Conservation (phyloP, 2,888 invertebrate genomes). For the Campoplex nolae region DNA sequence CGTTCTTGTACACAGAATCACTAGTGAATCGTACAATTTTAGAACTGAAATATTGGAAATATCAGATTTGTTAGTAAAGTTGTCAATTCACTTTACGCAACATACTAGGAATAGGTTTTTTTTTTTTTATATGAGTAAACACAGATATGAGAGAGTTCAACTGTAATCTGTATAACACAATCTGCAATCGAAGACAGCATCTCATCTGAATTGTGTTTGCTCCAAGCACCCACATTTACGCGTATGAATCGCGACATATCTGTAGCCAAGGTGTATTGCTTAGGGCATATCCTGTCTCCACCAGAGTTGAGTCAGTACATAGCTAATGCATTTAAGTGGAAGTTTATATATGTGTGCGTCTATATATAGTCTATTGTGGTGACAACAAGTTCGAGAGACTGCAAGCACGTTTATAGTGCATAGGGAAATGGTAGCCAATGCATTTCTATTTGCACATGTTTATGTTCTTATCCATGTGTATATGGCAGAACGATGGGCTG, state of each 20-base stretch:
- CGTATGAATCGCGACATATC: constrained; percentile 17
- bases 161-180: constrained; percentile 48
- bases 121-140: not conserved
- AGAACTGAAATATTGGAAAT: not conserved
- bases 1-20: not conserved
- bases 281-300: constrained; percentile 49
- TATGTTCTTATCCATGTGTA: not conserved
- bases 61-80: not conserved
- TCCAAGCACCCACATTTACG: constrained; percentile 27
- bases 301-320: constrained; percentile 29
- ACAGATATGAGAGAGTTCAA: constrained; percentile 18
- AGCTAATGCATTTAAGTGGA: constrained; percentile 45
- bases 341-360: constrained; percentile 23
- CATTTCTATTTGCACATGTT: constrained; percentile 3
- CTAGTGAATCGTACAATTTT: not conserved
- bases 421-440: constrained; percentile 35
- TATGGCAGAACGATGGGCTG: not conserved
- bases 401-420: constrained; percentile 47
- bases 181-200: constrained; percentile 60
- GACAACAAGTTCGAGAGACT: constrained; percentile 9
- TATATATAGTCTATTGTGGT: constrained; percentile 1
- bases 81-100: not conserved
- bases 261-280: constrained; percentile 35
- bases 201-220: constrained; percentile 55
- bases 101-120: not conserved